phyloP scores from a whole-genome alignment of 1,140 invertebrate species.

The Ceratosolen fusciceps region DNA sequence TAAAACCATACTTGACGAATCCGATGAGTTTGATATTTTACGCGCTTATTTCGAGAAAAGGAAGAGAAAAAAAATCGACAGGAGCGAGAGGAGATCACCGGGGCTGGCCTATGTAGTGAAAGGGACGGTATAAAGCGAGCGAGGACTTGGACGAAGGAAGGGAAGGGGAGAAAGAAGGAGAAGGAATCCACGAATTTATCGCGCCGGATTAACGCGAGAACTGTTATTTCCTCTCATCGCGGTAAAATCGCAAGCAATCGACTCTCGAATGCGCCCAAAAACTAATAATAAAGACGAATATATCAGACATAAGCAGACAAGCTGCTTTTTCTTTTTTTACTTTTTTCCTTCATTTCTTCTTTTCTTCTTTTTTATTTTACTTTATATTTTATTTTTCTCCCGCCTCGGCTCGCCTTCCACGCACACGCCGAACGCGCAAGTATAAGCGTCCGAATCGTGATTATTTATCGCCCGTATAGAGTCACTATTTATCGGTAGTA shows the following conservation, averaged over 20 bases:
- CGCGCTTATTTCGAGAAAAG: background rate
- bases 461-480: slow-evolving; percentile 42
- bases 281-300: slow-evolving; percentile 43
- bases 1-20: slow-evolving; percentile 32
- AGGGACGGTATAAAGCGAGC: background rate
- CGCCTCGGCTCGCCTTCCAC: background rate
- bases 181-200: slow-evolving; percentile 35
- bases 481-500: slow-evolving; percentile 51
- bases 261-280: background rate
- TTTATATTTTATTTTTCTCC: too few species aligned
- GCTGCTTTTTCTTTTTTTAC: slow-evolving; percentile 20
- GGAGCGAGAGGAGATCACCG: background rate
- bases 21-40: slow-evolving; percentile 28
- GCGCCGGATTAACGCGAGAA: slow-evolving; percentile 39
- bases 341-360: background rate
- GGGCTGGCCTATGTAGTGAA: background rate
- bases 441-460: slow-evolving; percentile 26
- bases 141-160: too few species aligned
- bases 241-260: slow-evolving; percentile 14
- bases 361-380: too few species aligned
- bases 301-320: slow-evolving; percentile 33
- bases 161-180: too few species aligned
- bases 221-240: slow-evolving; percentile 44
- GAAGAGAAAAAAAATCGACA: background rate
- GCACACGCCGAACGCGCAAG: background rate